Evolutionary conservation across 2,888 invertebrate genomes (phyloP).

Genomic region (Drosophila leonis): DNA sequence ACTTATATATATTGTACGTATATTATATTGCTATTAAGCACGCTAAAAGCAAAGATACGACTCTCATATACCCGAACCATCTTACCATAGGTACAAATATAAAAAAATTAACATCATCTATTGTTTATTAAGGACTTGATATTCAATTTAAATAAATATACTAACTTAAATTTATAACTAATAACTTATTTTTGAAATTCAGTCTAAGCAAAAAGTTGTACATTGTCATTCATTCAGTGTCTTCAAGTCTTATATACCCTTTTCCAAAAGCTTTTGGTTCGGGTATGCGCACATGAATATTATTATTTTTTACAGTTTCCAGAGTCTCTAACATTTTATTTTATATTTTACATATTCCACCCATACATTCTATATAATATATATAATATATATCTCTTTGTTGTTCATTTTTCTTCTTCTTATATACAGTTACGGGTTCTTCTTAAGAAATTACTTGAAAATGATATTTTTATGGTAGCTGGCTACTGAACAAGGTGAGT

Average conservation of each 20-base stretch:
- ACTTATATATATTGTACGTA: not conserved
- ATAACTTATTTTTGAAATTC: too few species aligned
- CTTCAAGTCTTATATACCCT: not conserved
- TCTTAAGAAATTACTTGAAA: not conserved
- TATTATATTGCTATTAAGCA: conserved; percentile 22
- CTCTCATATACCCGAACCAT: not conserved
- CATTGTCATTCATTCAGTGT: not conserved
- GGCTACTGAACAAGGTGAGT: conserved; percentile 39
- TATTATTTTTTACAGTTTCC: conserved; percentile 6
- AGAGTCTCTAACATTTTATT: conserved; percentile 12
- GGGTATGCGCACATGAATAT: conserved; percentile 3
- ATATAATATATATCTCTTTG: conserved; percentile 8
- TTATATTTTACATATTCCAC: conserved; percentile 11
- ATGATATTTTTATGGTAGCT: conserved; percentile 13
- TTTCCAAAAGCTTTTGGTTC: not conserved
- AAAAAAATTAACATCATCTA: not conserved
- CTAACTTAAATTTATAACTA: too few species aligned
- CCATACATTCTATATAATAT: conserved; percentile 2
- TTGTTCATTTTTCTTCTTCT: conserved; percentile 2
- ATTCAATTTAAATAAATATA: too few species aligned
- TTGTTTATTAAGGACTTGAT: not conserved
- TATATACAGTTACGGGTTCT: conserved; percentile 18
- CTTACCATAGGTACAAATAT: not conserved
- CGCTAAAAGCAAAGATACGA: not conserved
- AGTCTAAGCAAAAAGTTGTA: not conserved